phyloP scores from a whole-genome alignment of 1,140 invertebrate species.

The Atopsyche davidsoni region DNA sequence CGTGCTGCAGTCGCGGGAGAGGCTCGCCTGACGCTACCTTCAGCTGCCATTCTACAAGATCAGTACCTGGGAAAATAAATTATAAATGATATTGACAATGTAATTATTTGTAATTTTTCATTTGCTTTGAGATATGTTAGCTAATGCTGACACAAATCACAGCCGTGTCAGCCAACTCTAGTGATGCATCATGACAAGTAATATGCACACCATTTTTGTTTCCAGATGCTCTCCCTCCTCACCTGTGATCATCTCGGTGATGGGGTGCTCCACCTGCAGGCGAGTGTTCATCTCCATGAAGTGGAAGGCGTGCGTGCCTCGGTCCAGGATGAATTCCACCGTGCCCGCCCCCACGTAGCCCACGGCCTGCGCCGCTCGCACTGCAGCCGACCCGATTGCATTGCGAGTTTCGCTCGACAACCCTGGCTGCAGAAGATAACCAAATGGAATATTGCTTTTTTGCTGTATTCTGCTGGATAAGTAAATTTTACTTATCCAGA shows the following conservation, averaged over 20 bases:
- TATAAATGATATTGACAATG: too few species aligned
- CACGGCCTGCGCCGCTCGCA: slow-evolving; percentile 87
- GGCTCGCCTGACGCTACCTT: slow-evolving; percentile 77
- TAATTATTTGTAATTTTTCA: too few species aligned
- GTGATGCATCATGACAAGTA: neutral
- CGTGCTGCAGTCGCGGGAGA: slow-evolving; percentile 71
- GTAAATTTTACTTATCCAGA: slow-evolving; percentile 6
- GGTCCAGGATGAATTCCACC: slow-evolving; percentile 91
- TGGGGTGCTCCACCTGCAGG: slow-evolving; percentile 92
- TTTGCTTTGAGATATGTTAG: too few species aligned
- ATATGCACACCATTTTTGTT: too few species aligned
- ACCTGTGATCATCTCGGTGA: slow-evolving; percentile 96
- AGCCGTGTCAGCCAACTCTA: too few species aligned
- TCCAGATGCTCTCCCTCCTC: too few species aligned
- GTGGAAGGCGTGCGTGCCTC: slow-evolving; percentile 78
- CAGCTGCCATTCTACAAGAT: slow-evolving; percentile 97
- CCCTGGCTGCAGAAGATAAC: slow-evolving; percentile 67
- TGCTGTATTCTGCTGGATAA: neutral
- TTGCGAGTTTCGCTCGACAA: slow-evolving; percentile 68
- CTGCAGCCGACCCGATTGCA: slow-evolving; percentile 82
- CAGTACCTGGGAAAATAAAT: slow-evolving; percentile 54
- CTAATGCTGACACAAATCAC: too few species aligned
- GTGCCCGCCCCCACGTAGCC: slow-evolving; percentile 94
- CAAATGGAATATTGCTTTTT: too few species aligned
- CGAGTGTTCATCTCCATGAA: slow-evolving; percentile 99